Evolutionary conservation across 2,113 vertebrate genomes (phyloP).

Genomic region (Triplophysa dalaica): DNA sequence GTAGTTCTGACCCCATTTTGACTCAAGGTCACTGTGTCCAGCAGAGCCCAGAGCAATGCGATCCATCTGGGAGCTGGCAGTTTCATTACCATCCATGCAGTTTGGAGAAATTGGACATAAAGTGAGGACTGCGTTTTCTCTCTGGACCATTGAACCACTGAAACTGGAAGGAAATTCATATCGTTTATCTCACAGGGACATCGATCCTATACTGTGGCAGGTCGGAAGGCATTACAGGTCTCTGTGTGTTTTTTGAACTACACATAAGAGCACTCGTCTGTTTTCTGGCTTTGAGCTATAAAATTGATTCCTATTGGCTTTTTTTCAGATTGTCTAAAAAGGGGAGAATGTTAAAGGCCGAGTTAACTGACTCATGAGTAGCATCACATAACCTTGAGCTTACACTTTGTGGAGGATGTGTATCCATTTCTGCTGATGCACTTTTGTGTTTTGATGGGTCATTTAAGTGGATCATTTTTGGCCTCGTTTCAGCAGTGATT

Average conservation of each 20-base stretch:
- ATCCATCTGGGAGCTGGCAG: constrained; percentile 25
- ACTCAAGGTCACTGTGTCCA: constrained; percentile 39
- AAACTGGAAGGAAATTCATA: constrained; percentile 18
- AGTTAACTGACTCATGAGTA: neutral
- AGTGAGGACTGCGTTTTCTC: constrained; percentile 9
- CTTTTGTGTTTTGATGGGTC: neutral
- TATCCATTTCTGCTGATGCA: neutral
- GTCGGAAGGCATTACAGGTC: neutral
- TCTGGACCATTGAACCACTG: neutral
- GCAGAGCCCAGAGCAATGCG: constrained; percentile 1
- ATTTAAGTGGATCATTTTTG: neutral
- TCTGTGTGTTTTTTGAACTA: neutral
- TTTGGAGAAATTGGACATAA: constrained; percentile 28
- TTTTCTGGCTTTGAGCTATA: constrained; percentile 9
- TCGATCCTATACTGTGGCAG: neutral
- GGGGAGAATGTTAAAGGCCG: neutral
- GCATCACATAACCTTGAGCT: neutral
- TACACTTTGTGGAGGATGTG: neutral
- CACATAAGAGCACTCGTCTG: neutral
- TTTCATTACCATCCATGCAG: constrained; percentile 32
- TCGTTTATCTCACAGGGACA: constrained; percentile 8
- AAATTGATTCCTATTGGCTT: neutral
- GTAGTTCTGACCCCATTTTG: neutral
- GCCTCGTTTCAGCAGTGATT: neutral
- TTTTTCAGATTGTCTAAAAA: neutral